Conservation (phyloP, 2,797 vertebrate species). For the Microhierax caerulescens region DNA sequence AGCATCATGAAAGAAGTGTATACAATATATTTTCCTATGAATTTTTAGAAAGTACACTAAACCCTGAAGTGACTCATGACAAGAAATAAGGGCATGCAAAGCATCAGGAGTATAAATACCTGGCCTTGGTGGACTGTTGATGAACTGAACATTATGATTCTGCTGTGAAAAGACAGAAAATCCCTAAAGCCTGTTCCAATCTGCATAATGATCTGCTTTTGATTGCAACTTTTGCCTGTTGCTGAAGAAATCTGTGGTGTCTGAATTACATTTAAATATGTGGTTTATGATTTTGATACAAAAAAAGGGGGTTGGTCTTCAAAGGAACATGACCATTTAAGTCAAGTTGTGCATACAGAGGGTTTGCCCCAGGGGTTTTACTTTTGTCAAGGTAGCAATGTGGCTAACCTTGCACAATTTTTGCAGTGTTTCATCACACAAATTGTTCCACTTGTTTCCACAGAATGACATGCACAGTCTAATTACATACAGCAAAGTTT, state of each 20-base stretch:
- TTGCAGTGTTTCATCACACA: neutral
- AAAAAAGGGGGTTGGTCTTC: neutral
- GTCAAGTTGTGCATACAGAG: neutral
- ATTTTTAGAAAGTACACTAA: neutral
- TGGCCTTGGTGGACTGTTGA: neutral
- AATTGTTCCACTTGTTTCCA: neutral
- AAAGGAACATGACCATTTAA: neutral
- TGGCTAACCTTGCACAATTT: neutral
- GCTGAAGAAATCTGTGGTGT: neutral
- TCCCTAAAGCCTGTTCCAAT: neutral
- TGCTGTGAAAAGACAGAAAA: neutral
- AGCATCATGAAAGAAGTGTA: neutral
- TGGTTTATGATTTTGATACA: neutral
- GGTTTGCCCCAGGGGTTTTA: rapidly evolving
- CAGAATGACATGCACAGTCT: neutral
- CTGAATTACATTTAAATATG: neutral
- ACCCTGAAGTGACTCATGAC: neutral
- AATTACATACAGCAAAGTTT: neutral
- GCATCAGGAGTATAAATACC: neutral
- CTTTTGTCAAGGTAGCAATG: neutral
- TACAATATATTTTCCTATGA: neutral
- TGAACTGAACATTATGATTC: neutral
- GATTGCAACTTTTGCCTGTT: neutral
- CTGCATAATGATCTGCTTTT: neutral
- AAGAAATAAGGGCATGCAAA: neutral